A percentile compares a stretch with the other conserved stretches of the same genome.
phyloP scores from a whole-genome alignment of 2,888 invertebrate genomes.

The Cephus rjabovi region DNA sequence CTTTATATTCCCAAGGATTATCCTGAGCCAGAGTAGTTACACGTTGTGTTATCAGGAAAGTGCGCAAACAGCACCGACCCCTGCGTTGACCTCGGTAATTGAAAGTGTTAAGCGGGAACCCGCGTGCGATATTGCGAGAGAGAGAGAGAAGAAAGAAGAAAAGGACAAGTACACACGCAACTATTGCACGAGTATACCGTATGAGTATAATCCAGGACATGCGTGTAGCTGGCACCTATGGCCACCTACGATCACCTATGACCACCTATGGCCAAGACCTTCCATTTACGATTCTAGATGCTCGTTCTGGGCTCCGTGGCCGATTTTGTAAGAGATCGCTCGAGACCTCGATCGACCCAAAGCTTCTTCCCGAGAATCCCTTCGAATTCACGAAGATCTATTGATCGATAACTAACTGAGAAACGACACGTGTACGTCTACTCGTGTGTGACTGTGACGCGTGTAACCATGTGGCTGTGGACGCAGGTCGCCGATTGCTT shows the following conservation, averaged over 20 bases:
- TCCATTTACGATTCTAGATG: neutral
- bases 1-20: neutral
- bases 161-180: neutral
- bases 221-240: neutral
- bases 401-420: neutral
- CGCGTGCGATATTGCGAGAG: neutral
- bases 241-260: neutral
- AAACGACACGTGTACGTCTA: neutral
- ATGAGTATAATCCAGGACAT: neutral
- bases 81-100: constrained; percentile 42
- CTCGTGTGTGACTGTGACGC: neutral
- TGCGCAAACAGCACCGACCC: constrained; percentile 39
- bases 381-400: neutral
- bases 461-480: neutral
- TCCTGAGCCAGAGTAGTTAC: neutral
- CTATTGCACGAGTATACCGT: neutral
- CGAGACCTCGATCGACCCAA: neutral
- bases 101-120: constrained; percentile 37
- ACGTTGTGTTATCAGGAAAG: constrained; percentile 1
- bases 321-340: neutral
- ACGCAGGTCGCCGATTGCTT: constrained; percentile 24
- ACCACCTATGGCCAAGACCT: neutral
- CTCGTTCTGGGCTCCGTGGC: neutral
- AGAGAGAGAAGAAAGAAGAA: neutral
- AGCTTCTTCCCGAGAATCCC: neutral